Evolutionary conservation across 2,888 invertebrate species (phyloP).

Genomic region (Erebia ligea): DNA sequence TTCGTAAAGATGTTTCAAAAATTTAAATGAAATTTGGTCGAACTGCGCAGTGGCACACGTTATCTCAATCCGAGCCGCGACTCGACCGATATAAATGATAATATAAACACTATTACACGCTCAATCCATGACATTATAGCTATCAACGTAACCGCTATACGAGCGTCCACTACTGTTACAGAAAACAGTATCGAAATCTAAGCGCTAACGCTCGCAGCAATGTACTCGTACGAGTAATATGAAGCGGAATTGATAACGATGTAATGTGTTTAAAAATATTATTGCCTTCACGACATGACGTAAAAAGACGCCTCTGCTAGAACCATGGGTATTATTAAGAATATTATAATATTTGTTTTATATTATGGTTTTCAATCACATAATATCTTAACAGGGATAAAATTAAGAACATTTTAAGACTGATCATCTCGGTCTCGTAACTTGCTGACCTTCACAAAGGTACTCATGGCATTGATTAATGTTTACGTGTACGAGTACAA

Average conservation of each 20-base stretch:
- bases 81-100: conserved; percentile 70
- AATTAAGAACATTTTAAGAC: conserved; percentile 10
- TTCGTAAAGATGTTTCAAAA: conserved; percentile 15
- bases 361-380: not conserved
- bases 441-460: conserved; percentile 66
- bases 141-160: conserved; percentile 27
- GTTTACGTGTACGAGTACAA: conserved; percentile 66
- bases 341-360: no score
- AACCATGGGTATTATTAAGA: conserved; percentile 9
- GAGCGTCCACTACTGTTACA: conserved; percentile 31
- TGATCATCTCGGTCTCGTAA: conserved; percentile 30
- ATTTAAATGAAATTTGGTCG: conserved; percentile 49
- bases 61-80: conserved; percentile 67
- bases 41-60: conserved; percentile 72
- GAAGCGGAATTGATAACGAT: conserved; percentile 17
- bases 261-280: conserved; percentile 18
- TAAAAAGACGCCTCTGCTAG: conserved; percentile 14
- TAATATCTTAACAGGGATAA: not conserved
- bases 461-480: conserved; percentile 78
- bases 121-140: conserved; percentile 34
- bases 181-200: conserved; percentile 21
- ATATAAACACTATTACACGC: conserved; percentile 58
- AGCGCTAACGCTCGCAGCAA: conserved; percentile 31
- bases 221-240: no score
- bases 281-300: conserved; percentile 18